Conservation (phyloP, 2,888 invertebrate genomes). For the Acrocyrtus sp. region DNA sequence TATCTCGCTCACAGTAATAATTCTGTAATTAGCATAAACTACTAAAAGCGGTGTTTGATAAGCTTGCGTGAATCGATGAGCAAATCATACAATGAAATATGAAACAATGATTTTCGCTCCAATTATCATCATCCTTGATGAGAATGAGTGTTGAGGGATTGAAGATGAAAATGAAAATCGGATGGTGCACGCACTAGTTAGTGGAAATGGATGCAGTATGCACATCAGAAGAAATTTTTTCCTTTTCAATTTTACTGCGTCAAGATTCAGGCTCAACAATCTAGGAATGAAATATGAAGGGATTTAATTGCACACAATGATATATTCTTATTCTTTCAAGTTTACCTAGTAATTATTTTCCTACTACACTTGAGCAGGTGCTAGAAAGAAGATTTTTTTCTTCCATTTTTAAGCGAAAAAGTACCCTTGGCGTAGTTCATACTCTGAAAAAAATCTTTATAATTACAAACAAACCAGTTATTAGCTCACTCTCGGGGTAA, state of each 20-base stretch:
- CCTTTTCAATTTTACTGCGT: too few species aligned
- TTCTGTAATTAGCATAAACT: not conserved
- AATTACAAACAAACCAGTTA: constrained; percentile 43
- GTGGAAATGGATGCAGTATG: too few species aligned
- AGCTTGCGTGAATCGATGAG: not conserved
- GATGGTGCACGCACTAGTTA: too few species aligned
- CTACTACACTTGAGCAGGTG: constrained; percentile 12
- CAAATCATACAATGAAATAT: too few species aligned
- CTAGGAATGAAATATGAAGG: too few species aligned
- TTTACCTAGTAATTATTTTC: not conserved
- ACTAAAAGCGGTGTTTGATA: not conserved
- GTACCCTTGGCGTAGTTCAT: constrained; percentile 14
- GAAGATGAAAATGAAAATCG: constrained; percentile 4
- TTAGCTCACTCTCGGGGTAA: constrained; percentile 24
- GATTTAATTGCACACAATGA: too few species aligned
- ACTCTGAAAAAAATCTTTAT: too few species aligned
- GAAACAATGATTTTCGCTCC: constrained; percentile 38
- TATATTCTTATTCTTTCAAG: constrained; percentile 1
- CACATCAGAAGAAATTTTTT: too few species aligned
- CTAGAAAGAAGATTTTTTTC: constrained; percentile 17
- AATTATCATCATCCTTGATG: constrained; percentile 18
- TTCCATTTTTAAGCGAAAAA: constrained; percentile 13
- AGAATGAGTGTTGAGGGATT: too few species aligned
- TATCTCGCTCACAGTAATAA: not conserved
- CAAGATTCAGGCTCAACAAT: too few species aligned